phyloP scores from a whole-genome alignment of 2,888 invertebrate genomes.

The Caenorhabditis becei region DNA sequence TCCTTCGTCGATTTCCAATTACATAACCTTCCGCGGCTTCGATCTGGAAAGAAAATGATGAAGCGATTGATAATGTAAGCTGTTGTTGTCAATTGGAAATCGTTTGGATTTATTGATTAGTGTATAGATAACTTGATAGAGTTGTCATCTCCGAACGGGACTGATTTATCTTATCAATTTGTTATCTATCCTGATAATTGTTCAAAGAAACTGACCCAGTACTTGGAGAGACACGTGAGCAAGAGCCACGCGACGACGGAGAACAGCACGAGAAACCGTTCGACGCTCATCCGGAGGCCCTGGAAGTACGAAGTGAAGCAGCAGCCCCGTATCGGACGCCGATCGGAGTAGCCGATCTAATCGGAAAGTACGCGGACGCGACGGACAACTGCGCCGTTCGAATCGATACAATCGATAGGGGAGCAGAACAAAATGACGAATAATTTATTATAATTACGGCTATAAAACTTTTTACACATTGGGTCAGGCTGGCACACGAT shows the following conservation, averaged over 20 bases:
- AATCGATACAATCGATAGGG: background rate
- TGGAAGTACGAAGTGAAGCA: background rate
- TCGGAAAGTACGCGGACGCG: conserved; percentile 32
- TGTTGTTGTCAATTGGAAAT: too few relatives aligned
- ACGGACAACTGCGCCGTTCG: conserved; percentile 20
- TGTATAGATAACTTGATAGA: too few relatives aligned
- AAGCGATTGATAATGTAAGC: too few relatives aligned
- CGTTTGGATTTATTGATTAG: too few relatives aligned
- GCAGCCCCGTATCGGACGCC: background rate
- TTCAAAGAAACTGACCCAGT: conserved; percentile 61
- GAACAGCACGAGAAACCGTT: conserved; percentile 38
- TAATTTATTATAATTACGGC: background rate
- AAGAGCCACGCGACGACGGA: conserved; percentile 40
- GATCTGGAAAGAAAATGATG: conserved; percentile 62
- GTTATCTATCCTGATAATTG: too few relatives aligned
- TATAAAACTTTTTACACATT: background rate
- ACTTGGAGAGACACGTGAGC: conserved; percentile 38
- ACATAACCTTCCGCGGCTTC: conserved; percentile 68
- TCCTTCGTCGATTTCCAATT: conserved; percentile 74
- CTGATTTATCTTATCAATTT: too few relatives aligned
- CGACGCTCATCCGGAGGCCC: conserved; percentile 12
- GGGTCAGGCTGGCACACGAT: background rate
- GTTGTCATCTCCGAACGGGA: too few relatives aligned
- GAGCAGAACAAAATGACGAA: background rate
- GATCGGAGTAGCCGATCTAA: conserved; percentile 3